These are phyloP conservation scores for Solenopsis fugax DNA, from an alignment of 1,140 invertebrate genomes.

Conservation along the genomic window DNA sequence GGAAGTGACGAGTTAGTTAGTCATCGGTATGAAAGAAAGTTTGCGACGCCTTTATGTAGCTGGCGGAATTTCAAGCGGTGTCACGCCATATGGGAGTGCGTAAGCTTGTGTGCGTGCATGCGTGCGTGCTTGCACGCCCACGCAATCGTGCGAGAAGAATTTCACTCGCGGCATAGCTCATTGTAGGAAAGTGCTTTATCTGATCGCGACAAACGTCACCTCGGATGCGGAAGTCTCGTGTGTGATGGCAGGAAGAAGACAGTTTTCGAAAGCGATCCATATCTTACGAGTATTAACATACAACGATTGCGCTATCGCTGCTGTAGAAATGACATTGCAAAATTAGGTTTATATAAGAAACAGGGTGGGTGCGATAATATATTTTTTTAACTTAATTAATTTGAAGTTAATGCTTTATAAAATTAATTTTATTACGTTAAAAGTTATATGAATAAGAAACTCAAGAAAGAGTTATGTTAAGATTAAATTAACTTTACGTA, in stretches of 20 bases:
- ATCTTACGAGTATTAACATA: neutral
- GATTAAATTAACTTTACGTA: too few species aligned
- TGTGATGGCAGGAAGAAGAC: neutral
- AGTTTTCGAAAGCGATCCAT: neutral
- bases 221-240: constrained; percentile 12
- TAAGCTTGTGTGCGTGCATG: neutral
- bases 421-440: too few species aligned
- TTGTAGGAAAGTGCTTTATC: constrained; percentile 62
- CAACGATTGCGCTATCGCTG: neutral
- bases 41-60: constrained; percentile 61
- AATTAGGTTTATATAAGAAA: constrained; percentile 15
- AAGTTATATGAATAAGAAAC: too few species aligned
- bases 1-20: constrained; percentile 76
- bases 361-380: too few species aligned
- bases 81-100: neutral
- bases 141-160: constrained; percentile 38
- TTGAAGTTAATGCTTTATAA: too few species aligned
- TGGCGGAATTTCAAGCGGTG: constrained; percentile 67
- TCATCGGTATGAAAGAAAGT: constrained; percentile 78
- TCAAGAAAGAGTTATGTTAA: too few species aligned
- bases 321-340: neutral
- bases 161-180: constrained; percentile 47
- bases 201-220: constrained; percentile 10
- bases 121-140: constrained; percentile 23
- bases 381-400: too few species aligned